Base-by-base conservation (phyloP, 2,797 vertebrate species). In the Macroramphosus scolopax region DNA sequence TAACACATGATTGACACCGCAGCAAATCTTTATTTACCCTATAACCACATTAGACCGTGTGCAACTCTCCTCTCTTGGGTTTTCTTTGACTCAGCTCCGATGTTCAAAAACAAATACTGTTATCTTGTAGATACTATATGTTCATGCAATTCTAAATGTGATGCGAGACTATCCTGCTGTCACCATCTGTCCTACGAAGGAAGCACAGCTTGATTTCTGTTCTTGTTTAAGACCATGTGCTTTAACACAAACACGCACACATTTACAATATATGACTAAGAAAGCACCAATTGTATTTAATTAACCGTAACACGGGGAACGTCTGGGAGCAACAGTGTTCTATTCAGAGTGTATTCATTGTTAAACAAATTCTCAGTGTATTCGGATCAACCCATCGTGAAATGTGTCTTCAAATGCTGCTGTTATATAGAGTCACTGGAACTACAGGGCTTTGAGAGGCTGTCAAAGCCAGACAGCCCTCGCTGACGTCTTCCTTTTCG, bases 391-490 rank as follows among this genome's bases (percentile, higher is more conserved):
- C 10, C 58, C 30, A 49, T 68, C 77, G 77, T 84, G 42, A 56
- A 22, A 65, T 3, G 43, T 71, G 84, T 81, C 80, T 63, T 42
- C 55, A 85, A 78, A 77, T 42, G 63, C 78, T 87, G 83, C 69
- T 59, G 60, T 33, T 51, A 3, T 6, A 17, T 6, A 47, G 17
- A 40, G 52, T 31, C 30, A 39, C 53, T 48, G 20, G 43, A 33
- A 17, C 13, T 45, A 32, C 62, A 53, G 41, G 57, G 46, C 61
- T 69, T 77, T 59, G 51, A 81, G 48, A 68, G 67, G 66, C 82
- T 87, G 87, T 89, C 90, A 89, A 50, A 70, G 52, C 63, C 88
- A 90, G 84, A 71, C 74, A 41, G 37, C 45, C 15, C 38, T 71
- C 18, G 15, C 65, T 51, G 17, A 63, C 49, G 64, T 51, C 61